A percentile compares a stretch with the other conserved stretches of the same genome.
Conservation (phyloP, 2,888 invertebrate genomes). For the Drosophila macrospina region DNA sequence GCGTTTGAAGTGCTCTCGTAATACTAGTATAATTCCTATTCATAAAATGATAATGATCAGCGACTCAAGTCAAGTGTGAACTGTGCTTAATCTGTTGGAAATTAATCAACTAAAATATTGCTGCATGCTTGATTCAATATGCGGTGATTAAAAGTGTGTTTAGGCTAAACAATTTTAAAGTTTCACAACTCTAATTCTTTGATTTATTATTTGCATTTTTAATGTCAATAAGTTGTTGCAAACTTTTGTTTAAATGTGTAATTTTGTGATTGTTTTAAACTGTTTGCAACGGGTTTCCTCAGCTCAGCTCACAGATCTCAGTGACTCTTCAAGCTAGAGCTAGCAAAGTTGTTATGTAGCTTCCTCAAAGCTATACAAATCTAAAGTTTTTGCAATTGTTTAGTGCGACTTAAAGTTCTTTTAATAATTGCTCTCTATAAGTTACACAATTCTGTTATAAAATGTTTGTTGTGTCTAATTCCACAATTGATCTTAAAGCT, state of each 20-base stretch:
- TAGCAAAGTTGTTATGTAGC: not conserved
- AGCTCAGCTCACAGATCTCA: not conserved
- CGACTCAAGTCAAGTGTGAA: not conserved
- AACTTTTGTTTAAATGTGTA: too few relatives aligned
- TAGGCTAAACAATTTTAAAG: not conserved
- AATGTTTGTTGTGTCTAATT: not conserved
- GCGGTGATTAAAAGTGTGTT: too few relatives aligned
- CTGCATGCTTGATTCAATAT: not conserved
- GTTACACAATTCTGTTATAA: too few relatives aligned
- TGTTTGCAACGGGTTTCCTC: not conserved
- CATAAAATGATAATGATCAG: slow-evolving; percentile 12
- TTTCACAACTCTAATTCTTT: too few relatives aligned
- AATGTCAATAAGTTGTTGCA: too few relatives aligned
- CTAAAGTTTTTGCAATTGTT: too few relatives aligned
- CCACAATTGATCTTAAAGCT: too few relatives aligned
- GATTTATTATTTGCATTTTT: too few relatives aligned
- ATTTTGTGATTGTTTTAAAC: not conserved
- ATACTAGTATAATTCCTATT: slow-evolving; percentile 9
- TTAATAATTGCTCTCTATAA: too few relatives aligned
- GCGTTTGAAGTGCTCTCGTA: slow-evolving; percentile 4
- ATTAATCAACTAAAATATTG: not conserved
- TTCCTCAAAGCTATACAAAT: not conserved
- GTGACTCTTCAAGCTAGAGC: not conserved
- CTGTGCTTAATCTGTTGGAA: slow-evolving; percentile 1
- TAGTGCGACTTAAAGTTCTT: too few relatives aligned